Conservation (phyloP, 2,797 vertebrate genomes). For the Carduelis carduelis region DNA sequence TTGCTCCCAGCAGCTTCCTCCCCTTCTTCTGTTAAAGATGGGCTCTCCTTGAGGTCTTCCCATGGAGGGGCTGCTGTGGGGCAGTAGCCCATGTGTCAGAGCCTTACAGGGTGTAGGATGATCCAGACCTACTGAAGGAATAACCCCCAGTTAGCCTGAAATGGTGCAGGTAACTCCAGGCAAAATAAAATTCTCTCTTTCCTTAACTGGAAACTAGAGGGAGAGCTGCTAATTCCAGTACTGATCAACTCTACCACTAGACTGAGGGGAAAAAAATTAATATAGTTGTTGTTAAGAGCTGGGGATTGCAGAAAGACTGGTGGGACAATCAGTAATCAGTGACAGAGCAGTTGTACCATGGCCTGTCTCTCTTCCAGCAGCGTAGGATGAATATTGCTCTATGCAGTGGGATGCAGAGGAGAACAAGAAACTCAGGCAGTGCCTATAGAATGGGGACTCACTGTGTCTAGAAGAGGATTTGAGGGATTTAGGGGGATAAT, state of each 20-base stretch:
- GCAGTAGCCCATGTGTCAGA: background rate
- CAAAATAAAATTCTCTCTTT: background rate
- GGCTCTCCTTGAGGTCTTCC: background rate
- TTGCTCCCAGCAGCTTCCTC: background rate
- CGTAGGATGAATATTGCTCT: background rate
- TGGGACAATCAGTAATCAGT: background rate
- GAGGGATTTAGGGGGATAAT: constrained; percentile 16
- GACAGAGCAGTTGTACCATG: background rate
- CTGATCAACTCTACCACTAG: background rate
- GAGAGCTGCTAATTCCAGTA: background rate
- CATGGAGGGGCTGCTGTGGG: background rate
- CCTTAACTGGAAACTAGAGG: background rate
- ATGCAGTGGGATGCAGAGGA: background rate
- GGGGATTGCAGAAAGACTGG: background rate
- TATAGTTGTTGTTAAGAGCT: background rate
- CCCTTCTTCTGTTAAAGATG: background rate
- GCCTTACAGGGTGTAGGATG: background rate
- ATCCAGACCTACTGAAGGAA: background rate
- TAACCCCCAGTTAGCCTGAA: background rate
- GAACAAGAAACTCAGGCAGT: background rate
- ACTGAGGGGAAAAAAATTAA: background rate
- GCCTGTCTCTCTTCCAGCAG: background rate
- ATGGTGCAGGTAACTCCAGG: background rate
- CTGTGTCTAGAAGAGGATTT: background rate
- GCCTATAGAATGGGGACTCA: background rate